Evolutionary conservation across 1,140 invertebrate species (phyloP).

Genomic region (Trichomalopsis sarcophagae): DNA sequence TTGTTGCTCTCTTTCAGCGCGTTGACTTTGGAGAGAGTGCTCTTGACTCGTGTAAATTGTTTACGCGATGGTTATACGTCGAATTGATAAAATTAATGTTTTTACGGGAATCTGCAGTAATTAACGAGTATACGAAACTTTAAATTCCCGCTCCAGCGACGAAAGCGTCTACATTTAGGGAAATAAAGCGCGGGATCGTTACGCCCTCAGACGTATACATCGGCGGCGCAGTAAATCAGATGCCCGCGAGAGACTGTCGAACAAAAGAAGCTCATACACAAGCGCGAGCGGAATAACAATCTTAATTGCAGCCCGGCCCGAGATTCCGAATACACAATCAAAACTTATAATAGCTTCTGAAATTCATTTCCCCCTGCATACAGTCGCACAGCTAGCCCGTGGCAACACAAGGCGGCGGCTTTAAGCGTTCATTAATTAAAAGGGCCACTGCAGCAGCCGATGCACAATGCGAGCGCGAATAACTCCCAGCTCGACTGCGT

Average conservation of each 20-base stretch:
- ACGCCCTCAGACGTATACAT: too few species aligned
- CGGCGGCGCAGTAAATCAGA: too few species aligned
- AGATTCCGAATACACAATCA: conserved; percentile 2
- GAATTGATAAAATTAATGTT: too few species aligned
- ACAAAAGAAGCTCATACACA: too few species aligned
- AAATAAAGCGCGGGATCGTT: too few species aligned
- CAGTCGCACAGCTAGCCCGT: neutral
- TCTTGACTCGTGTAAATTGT: neutral
- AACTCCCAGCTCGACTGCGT: neutral
- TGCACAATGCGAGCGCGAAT: neutral
- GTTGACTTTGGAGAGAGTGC: neutral
- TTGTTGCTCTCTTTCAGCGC: neutral
- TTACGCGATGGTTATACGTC: neutral
- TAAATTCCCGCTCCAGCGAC: neutral
- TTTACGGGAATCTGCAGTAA: too few species aligned
- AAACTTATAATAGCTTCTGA: conserved; percentile 31
- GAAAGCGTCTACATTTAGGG: too few species aligned
- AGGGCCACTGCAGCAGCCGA: neutral
- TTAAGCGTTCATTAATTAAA: conserved; percentile 27
- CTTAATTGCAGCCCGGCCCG: neutral
- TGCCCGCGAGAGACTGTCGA: too few species aligned
- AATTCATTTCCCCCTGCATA: conserved; percentile 12
- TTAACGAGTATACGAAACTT: neutral
- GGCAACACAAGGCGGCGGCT: neutral
- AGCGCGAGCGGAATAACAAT: neutral